Evolutionary conservation across 2,113 vertebrate species (phyloP), one percentile per base, ranked within the genome.

Genomic region (Pelmatolapia mariae): DNA sequence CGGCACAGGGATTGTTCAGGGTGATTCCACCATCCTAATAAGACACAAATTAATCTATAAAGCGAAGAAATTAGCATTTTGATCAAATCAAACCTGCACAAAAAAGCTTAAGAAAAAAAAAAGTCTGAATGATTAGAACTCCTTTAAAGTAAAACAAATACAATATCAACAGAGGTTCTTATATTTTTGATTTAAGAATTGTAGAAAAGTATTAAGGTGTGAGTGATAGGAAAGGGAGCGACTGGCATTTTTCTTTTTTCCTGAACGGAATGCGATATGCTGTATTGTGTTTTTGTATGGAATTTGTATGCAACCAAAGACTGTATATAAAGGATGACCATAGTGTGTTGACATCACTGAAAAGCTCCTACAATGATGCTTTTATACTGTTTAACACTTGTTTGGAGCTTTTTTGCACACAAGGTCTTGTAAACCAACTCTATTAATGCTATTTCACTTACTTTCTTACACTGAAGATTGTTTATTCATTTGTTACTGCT

Each of bases 1-100:
- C 90, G 85, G 96, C 95, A 84, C 96, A 95, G 22, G 96, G 96
- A 78, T 96, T 97, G 83, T 97, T 97, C 29, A 97, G 85, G 82
- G 97, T 83, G n/a, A 97, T 94, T 16, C 96, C 95, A 19, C 96
- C 96, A 53, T 97, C 96, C 96, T 96, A 81, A 53, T 86, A 86
- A 80, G 61, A 83, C 15, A 84, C 16, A 73, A 73, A 73, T 29
- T 11, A 26, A 29, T 31, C 43, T 50, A 11, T 50, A 78, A 78
- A 31, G 7, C 5, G 7, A n/a, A 19, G 18, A 31, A 12, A 52
- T 18, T 0, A 71, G 57, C 10, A 5, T 76, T 50, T 76, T 76
- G 10, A 31, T 19, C 1, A 31, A 33, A 78, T 80, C 24, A 40
- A 83, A 73, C 47, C 10, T 24, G 38, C 63, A 73, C 33, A 56